phyloP scores from a whole-genome alignment of 2,113 vertebrate genomes.

The Thalassoma bifasciatum region DNA sequence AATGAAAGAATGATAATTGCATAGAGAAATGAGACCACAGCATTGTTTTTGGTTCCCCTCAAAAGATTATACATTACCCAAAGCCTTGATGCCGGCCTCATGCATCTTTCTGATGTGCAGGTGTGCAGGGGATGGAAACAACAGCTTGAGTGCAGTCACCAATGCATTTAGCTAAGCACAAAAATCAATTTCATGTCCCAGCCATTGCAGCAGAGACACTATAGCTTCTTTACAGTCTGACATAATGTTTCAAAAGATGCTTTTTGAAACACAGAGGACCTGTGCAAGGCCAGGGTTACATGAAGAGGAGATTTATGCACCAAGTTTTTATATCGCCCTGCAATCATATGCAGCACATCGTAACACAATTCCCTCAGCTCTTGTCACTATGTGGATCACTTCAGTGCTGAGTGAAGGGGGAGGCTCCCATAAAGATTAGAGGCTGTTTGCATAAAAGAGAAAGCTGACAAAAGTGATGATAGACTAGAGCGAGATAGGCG shows the following conservation, averaged over 20 bases:
- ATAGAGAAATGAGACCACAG: constrained; percentile 51
- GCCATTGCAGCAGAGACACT: constrained; percentile 58
- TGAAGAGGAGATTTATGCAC: constrained; percentile 46
- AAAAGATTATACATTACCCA: constrained; percentile 54
- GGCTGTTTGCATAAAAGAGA: constrained; percentile 73
- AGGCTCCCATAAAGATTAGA: constrained; percentile 76
- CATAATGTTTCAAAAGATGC: constrained; percentile 67
- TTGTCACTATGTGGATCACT: constrained; percentile 69
- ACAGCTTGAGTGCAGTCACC: constrained; percentile 63
- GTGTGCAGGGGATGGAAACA: constrained; percentile 52
- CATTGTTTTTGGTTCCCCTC: constrained; percentile 53
- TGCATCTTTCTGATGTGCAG: constrained; percentile 65
- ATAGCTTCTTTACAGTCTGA: constrained; percentile 61
- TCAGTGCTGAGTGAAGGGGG: constrained; percentile 44
- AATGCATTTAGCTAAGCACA: constrained; percentile 74
- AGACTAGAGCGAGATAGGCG: constrained; percentile 58
- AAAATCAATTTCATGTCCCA: constrained; percentile 81
- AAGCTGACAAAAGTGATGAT: constrained; percentile 74
- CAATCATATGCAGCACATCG: constrained; percentile 54
- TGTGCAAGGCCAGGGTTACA: constrained; percentile 47
- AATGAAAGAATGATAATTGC: constrained; percentile 74
- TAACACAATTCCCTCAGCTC: constrained; percentile 58
- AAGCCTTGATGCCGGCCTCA: constrained; percentile 44
- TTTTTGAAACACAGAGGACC: constrained; percentile 54
- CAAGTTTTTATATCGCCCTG: constrained; percentile 46